phyloP scores from a whole-genome alignment of 2,888 invertebrate genomes.

The Meta bourneti region DNA sequence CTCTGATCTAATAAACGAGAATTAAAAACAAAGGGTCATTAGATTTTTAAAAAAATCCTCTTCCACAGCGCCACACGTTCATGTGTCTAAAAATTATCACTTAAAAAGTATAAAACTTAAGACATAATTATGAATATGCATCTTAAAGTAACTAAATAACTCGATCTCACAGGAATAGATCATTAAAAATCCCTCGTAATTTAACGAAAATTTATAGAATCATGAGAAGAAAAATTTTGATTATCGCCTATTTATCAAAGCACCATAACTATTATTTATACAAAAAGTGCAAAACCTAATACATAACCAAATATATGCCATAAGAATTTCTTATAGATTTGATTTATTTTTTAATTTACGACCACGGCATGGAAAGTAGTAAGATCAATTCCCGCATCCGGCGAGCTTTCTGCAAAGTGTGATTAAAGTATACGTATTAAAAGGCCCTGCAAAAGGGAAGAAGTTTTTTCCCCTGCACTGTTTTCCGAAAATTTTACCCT shows the following conservation, averaged over 20 bases:
- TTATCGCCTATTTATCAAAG: slow-evolving; percentile 16
- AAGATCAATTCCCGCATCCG: not conserved
- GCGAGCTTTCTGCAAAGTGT: slow-evolving; percentile 47
- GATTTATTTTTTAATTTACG: slow-evolving; percentile 34
- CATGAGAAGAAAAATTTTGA: not conserved
- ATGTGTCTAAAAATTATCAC: too few relatives aligned
- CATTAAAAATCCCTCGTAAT: not conserved
- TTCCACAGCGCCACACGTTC: too few relatives aligned
- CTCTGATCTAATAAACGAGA: too few relatives aligned
- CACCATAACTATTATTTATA: slow-evolving; percentile 18
- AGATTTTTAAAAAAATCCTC: too few relatives aligned
- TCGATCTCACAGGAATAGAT: not conserved
- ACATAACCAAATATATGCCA: not conserved
- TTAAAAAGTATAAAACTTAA: not conserved
- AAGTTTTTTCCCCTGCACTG: slow-evolving; percentile 13
- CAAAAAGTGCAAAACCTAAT: slow-evolving; percentile 18
- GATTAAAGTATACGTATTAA: slow-evolving; percentile 69
- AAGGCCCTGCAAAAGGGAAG: slow-evolving; percentile 2
- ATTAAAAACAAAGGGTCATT: too few relatives aligned
- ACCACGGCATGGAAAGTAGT: not conserved
- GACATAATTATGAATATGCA: not conserved
- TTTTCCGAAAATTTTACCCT: slow-evolving; percentile 64
- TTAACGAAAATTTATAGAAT: not conserved
- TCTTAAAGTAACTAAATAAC: not conserved
- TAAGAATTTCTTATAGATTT: not conserved